phyloP scores from a whole-genome alignment of 2,797 vertebrate genomes.

The Nasua narica region DNA sequence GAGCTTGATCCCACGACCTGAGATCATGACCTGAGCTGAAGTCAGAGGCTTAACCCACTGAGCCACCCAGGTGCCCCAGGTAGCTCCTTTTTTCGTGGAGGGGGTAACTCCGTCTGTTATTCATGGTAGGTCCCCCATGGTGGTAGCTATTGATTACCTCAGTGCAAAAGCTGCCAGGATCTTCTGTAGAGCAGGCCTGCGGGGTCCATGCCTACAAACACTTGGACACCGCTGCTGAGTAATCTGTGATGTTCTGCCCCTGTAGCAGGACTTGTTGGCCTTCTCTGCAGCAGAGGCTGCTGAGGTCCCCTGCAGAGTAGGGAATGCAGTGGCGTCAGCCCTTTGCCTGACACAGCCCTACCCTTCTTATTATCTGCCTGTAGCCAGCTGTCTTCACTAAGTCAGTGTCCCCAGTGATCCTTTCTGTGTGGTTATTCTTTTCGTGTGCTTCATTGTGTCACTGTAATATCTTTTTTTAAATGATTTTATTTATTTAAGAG shows the following conservation, averaged over 20 bases:
- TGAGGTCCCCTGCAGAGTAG: neutral
- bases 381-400: neutral
- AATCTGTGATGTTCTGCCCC: neutral
- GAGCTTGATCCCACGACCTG: too few relatives aligned
- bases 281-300: neutral
- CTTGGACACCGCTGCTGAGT: neutral
- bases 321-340: neutral
- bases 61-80: too few relatives aligned
- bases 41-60: too few relatives aligned
- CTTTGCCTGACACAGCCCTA: neutral
- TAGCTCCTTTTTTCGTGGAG: neutral
- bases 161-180: neutral
- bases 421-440: neutral
- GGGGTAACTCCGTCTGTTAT: neutral
- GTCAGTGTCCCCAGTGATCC: neutral
- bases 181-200: neutral
- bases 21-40: too few relatives aligned
- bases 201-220: neutral
- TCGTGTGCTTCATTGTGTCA: neutral
- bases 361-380: neutral
- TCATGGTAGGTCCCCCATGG: neutral
- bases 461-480: neutral
- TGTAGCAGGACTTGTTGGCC: rapidly evolving
- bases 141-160: neutral
- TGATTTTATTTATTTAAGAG: neutral